These are phyloP conservation scores for Macrochelys suwanniensis DNA, from an alignment of 2,797 vertebrate species.

Conservation along the genomic window DNA sequence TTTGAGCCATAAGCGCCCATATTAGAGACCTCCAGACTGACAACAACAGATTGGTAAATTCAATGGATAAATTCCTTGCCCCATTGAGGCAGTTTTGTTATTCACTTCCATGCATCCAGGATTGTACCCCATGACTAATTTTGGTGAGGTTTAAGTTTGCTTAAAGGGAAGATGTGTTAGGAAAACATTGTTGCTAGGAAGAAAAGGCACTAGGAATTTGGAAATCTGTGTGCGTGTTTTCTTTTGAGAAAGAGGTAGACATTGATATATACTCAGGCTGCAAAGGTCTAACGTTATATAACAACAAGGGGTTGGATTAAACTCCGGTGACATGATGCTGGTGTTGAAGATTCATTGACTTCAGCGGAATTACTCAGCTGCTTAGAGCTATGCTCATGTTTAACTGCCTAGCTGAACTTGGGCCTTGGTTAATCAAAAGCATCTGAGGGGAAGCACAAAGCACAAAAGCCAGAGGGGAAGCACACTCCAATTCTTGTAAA, in stretches of 20 bases:
- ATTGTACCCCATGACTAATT: not conserved
- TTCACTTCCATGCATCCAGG: not conserved
- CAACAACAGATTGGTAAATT: not conserved
- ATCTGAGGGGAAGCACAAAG: not conserved
- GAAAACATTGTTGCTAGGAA: not conserved
- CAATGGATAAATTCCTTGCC: not conserved
- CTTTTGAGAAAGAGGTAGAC: not conserved
- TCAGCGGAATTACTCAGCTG: not conserved
- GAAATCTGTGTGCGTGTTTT: not conserved
- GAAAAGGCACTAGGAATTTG: not conserved
- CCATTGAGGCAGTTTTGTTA: not conserved
- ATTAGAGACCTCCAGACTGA: not conserved
- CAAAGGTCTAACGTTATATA: constrained; percentile 2
- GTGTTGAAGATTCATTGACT: not conserved
- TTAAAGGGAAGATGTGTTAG: not conserved
- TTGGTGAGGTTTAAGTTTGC: not conserved
- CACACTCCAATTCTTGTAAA: not conserved
- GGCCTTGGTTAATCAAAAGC: not conserved
- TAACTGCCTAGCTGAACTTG: not conserved
- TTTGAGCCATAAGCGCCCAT: not conserved
- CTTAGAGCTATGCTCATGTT: not conserved
- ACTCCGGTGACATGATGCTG: not conserved
- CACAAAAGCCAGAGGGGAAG: not conserved
- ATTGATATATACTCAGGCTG: accelerated
- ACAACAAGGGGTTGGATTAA: not conserved